phyloP scores from a whole-genome alignment of 2,113 vertebrate species.

The Struthidea cinerea region DNA sequence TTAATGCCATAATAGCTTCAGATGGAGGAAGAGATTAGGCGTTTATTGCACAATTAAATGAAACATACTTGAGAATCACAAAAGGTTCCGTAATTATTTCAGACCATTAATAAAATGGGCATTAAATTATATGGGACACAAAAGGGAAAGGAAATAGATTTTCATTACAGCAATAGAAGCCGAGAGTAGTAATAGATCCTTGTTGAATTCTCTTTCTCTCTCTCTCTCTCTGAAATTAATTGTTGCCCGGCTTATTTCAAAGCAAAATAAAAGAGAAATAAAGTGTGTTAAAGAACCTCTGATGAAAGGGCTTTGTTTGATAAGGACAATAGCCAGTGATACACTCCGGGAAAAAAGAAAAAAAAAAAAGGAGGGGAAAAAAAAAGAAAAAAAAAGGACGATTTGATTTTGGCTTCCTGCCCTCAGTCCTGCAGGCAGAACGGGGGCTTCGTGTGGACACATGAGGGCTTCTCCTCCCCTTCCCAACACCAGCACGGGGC shows the following conservation, averaged over 20 bases:
- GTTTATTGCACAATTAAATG: conserved; percentile 99
- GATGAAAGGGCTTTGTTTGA: conserved; percentile 99
- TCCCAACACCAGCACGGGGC: background rate
- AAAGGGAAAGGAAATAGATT: conserved; percentile 99
- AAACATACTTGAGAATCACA: conserved; percentile 99
- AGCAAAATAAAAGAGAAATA: conserved; percentile 97
- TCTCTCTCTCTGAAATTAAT: conserved; percentile 99
- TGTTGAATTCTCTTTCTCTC: conserved; percentile 95
- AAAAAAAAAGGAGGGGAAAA: rapidly evolving
- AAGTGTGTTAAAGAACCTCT: conserved; percentile 94
- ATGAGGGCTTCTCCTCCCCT: background rate
- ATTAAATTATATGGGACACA: conserved; percentile 99
- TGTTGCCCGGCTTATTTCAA: conserved; percentile 99
- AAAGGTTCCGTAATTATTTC: conserved; percentile 99
- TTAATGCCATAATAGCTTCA: conserved; percentile 99
- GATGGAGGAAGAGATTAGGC: conserved; percentile 99
- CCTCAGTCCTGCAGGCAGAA: conserved; percentile 41
- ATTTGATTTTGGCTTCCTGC: conserved; percentile 73
- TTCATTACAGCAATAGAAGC: conserved; percentile 99
- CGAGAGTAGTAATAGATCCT: conserved; percentile 99
- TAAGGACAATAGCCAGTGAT: conserved; percentile 84
- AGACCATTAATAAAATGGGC: conserved; percentile 99
- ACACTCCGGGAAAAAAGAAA: conserved; percentile 71
- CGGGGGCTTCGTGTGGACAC: background rate
- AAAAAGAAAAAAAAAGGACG: conserved; percentile 28